Evolutionary conservation across 1,140 invertebrate genomes (phyloP).

Genomic region (Copidosoma floridanum): DNA sequence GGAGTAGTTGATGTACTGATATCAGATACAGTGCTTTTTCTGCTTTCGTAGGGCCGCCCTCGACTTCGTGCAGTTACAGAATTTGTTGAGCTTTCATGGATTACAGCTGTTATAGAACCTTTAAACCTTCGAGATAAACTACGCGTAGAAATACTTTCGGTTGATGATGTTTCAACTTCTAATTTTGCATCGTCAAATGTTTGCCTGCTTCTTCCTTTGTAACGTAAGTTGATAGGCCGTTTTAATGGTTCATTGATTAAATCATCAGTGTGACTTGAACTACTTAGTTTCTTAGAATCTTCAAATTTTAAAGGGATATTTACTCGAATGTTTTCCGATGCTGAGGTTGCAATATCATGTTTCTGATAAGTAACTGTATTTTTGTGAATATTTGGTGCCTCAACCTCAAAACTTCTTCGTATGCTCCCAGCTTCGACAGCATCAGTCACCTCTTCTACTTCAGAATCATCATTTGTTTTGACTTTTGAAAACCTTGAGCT

Average conservation of each 20-base stretch:
- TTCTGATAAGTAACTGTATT: not conserved
- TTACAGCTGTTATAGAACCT: too few relatives aligned
- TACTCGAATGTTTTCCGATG: conserved; percentile 9
- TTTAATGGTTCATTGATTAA: not conserved
- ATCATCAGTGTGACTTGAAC: not conserved
- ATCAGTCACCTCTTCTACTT: not conserved
- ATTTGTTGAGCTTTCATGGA: not conserved
- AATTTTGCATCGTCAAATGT: conserved; percentile 2
- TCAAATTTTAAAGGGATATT: conserved; percentile 10
- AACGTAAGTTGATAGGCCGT: not conserved
- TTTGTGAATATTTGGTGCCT: not conserved
- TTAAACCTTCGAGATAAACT: too few relatives aligned
- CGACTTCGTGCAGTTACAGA: not conserved
- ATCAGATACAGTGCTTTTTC: not conserved
- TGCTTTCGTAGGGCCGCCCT: not conserved
- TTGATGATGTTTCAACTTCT: not conserved
- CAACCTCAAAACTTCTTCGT: not conserved
- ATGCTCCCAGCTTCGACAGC: not conserved
- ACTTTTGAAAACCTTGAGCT: not conserved
- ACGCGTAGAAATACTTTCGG: too few relatives aligned
- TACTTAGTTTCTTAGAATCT: not conserved
- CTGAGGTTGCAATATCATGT: not conserved
- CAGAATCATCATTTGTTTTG: not conserved
- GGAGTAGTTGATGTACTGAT: not conserved
- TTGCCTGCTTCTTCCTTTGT: not conserved